Conservation (phyloP, 2,797 vertebrate species). For the Catostomus latipinnis region DNA sequence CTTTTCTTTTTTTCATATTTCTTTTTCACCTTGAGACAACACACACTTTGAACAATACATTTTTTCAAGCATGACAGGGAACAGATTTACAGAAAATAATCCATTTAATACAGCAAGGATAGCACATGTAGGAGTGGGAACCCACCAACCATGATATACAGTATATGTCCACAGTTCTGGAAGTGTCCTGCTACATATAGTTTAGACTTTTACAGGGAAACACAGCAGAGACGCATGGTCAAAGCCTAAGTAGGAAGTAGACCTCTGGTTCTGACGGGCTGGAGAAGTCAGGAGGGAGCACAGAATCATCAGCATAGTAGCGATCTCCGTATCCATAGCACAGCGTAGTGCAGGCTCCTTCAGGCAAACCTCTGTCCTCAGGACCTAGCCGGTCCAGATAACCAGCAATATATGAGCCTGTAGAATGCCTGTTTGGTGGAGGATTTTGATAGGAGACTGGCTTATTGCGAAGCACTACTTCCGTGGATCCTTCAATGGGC, state of each 20-base stretch:
- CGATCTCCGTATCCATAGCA: constrained; percentile 75
- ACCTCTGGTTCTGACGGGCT: constrained; percentile 89
- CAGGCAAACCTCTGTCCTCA: constrained; percentile 87
- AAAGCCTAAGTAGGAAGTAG: constrained; percentile 95
- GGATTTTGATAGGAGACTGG: constrained; percentile 72
- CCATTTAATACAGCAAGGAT: constrained; percentile 27
- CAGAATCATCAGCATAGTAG: constrained; percentile 71
- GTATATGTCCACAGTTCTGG: constrained; percentile 52
- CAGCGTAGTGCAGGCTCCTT: constrained; percentile 86
- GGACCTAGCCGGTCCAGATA: constrained; percentile 78
- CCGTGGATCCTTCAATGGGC: constrained; percentile 60
- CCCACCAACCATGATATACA: constrained; percentile 8
- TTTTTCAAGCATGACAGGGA: constrained; percentile 45
- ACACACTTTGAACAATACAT: constrained; percentile 42
- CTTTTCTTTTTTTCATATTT: constrained; percentile 14
- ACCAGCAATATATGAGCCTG: constrained; percentile 92
- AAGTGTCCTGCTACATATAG: constrained; percentile 46
- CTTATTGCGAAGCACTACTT: constrained; percentile 86
- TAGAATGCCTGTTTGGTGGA: constrained; percentile 88
- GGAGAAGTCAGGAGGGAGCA: constrained; percentile 72
- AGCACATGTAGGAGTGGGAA: constrained; percentile 29
- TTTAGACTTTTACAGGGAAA: constrained; percentile 46
- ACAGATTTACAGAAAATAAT: constrained; percentile 38
- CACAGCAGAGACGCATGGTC: constrained; percentile 61
- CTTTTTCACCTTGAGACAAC: constrained; percentile 43